Base-by-base conservation (phyloP, 2,113 vertebrate species). In the Pristiophorus japonicus region DNA sequence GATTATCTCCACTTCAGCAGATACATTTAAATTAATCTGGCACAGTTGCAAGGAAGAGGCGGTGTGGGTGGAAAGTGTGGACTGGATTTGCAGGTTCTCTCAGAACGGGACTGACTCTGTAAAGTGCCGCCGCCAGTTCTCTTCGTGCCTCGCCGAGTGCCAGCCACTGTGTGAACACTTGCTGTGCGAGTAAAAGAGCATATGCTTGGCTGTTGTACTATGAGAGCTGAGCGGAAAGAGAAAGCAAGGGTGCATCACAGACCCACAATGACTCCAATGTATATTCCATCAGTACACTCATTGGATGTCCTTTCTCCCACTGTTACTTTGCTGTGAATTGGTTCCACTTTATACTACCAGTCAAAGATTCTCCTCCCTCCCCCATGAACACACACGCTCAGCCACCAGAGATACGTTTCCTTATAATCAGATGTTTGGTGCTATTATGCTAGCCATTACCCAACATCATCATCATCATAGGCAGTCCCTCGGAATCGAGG, bases 1-100 rank as follows among this genome's bases (percentile, higher is more conserved):
- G 98, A 99, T 99, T 99, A 98, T 98, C 98, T 98, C 98, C 98
- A 98, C 98, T 98, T 98, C 97, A 98, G 98, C 98, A 98, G 98
- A 98, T 98, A 98, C 97, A 98, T 98, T 98, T 98, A 98, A 98
- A 98, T 98, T 97, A 97, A 98, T 98, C 98, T 98, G 98, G 98
- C 98, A 98, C 97, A 96, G 98, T 97, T 97, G 97, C 97, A 97
- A 90, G 16, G 51, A 90, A 97, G 96, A 96, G 96, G 96, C 96
- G 96, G 97, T 97, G 97, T 97, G 97, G 97, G 96, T 96, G 96
- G 59, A 84, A 95, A 97, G 97, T 96, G 70, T 94, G 96, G 96
- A 73, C 96, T 96, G 96, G 96, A 45, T 94, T 95, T 96, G 96
- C 96, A 96, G 96, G 78, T 2, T 96, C 96, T 96, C 96, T 96